Percentiles rank a stretch among this genome's conserved stretches.
Evolutionary conservation across 2,113 vertebrate species (phyloP).

Genomic region (Erpornis zantholeuca): DNA sequence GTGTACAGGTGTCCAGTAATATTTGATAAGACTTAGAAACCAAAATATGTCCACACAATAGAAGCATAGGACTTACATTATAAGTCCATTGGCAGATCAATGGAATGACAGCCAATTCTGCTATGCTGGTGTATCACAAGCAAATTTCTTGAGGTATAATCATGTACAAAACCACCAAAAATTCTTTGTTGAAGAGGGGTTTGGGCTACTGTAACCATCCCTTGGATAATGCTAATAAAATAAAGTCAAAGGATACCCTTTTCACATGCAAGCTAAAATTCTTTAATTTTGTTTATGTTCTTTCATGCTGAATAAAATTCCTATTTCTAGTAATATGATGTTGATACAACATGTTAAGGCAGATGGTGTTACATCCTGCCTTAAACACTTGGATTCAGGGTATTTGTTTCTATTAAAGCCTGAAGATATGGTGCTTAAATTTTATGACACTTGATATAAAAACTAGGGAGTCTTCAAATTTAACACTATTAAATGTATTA

Average conservation of each 20-base stretch:
- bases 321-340: background rate
- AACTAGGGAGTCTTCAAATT: background rate
- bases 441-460: background rate
- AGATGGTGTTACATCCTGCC: background rate
- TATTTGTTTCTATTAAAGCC: background rate
- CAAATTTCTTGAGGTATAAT: background rate
- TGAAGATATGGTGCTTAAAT: background rate
- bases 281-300: background rate
- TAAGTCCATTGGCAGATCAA: fast-evolving
- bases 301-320: background rate
- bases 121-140: background rate
- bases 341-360: background rate
- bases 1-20: fast-evolving
- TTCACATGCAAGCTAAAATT: background rate
- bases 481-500: background rate
- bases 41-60: background rate
- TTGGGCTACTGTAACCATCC: background rate
- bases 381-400: background rate
- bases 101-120: background rate
- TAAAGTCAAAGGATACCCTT: background rate
- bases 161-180: background rate
- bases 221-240: background rate
- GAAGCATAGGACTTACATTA: background rate
- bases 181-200: background rate
- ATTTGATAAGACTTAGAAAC: background rate